Conservation (phyloP, 2,888 invertebrate species). For the Plutella xylostella region DNA sequence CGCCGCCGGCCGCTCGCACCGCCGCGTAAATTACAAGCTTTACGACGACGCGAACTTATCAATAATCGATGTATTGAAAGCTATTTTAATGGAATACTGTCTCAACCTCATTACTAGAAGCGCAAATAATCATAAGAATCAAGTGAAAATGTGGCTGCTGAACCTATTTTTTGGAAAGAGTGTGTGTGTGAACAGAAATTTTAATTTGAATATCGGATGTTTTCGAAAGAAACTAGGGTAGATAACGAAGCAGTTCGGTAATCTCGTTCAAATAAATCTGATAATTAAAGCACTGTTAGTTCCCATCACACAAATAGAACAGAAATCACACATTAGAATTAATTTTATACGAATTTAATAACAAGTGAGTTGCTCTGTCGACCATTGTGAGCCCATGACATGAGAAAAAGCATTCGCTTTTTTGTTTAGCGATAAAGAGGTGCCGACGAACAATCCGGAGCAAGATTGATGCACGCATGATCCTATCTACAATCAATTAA, state of each 20-base stretch:
- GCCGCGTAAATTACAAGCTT: constrained; percentile 48
- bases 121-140: too few relatives aligned
- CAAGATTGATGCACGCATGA: constrained; percentile 59
- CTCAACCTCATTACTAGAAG: too few relatives aligned
- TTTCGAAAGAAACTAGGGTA: too few relatives aligned
- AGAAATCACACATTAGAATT: constrained; percentile 66
- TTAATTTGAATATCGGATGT: too few relatives aligned
- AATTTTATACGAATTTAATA: constrained; percentile 71
- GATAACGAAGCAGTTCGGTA: too few relatives aligned
- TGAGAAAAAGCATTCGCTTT: constrained; percentile 57
- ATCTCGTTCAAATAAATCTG: constrained; percentile 1
- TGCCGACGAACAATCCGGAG: constrained; percentile 57
- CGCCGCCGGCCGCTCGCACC: constrained; percentile 25
- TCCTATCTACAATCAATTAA: constrained; percentile 54
- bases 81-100: constrained; percentile 27
- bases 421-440: constrained; percentile 58
- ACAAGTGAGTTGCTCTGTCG: constrained; percentile 53
- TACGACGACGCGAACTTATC: constrained; percentile 43
- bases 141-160: too few relatives aligned
- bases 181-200: too few relatives aligned
- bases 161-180: too few relatives aligned
- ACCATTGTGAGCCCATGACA: constrained; percentile 51
- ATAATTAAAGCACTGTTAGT: constrained; percentile 44
- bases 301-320: constrained; percentile 65
- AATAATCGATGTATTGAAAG: constrained; percentile 43